A percentile compares a stretch with the other conserved stretches of the same genome.
Conservation (phyloP, 2,888 invertebrate genomes). For the Argynnis bischoffii region DNA sequence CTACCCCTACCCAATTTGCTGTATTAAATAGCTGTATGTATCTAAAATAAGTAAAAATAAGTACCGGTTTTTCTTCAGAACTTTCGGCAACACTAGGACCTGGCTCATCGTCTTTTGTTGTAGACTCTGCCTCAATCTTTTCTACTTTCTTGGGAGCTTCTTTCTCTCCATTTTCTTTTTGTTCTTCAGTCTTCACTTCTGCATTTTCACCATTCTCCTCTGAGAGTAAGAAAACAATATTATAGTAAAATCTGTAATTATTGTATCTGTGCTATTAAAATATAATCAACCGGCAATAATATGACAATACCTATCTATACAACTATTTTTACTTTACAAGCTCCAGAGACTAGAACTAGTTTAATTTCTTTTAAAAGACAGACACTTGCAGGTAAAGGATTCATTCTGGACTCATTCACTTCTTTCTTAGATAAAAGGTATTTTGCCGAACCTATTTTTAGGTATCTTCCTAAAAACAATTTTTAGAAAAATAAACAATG, state of each 20-base stretch:
- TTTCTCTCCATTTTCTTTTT: slow-evolving; percentile 67
- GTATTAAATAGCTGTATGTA: background rate
- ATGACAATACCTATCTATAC: no score
- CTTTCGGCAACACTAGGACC: slow-evolving; percentile 33
- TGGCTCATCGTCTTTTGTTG: slow-evolving; percentile 58
- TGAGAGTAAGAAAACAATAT: slow-evolving; percentile 1
- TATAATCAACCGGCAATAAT: no score
- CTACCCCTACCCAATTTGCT: background rate
- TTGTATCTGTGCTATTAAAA: no score
- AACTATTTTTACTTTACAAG: no score
- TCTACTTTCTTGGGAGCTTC: slow-evolving; percentile 42
- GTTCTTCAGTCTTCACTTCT: slow-evolving; percentile 84
- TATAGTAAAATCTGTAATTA: background rate
- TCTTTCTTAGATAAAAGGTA: no score
- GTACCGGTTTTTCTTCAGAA: slow-evolving; percentile 61
- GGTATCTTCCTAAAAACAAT: no score
- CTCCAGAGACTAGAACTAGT: no score
- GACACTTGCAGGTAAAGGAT: no score
- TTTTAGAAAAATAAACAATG: no score
- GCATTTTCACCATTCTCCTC: slow-evolving; percentile 64
- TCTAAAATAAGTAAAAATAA: slow-evolving; percentile 34
- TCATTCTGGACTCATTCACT: no score
- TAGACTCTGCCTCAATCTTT: slow-evolving; percentile 59
- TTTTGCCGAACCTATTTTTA: no score
- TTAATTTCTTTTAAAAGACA: no score